phyloP scores from a whole-genome alignment of 1,140 invertebrate genomes.

The Bilobella aurantiaca region DNA sequence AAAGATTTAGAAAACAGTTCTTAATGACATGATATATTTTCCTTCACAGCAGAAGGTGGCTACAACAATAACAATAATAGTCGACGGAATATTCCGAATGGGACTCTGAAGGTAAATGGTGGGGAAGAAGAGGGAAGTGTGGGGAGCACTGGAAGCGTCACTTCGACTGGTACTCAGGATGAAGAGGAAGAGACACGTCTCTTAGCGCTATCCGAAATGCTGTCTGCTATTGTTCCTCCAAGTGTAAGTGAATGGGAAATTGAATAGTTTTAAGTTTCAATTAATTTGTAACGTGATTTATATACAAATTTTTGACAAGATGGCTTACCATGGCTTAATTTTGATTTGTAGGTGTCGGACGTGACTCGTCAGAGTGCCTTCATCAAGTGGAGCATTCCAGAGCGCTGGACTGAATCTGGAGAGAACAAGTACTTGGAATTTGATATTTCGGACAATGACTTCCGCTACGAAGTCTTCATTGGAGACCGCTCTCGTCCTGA shows the following conservation, averaged over 20 bases:
- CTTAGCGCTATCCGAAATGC: slow-evolving; percentile 49
- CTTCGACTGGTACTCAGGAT: slow-evolving; percentile 45
- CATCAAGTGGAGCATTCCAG: slow-evolving; percentile 61
- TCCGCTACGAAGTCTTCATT: slow-evolving; percentile 64
- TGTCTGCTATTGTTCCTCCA: slow-evolving; percentile 62
- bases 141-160: slow-evolving; percentile 38
- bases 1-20: too few relatives aligned
- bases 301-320: slow-evolving; percentile 15
- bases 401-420: slow-evolving; percentile 47
- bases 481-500: slow-evolving; percentile 60
- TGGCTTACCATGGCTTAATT: too few relatives aligned
- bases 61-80: slow-evolving; percentile 33
- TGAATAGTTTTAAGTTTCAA: background rate
- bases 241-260: slow-evolving; percentile 44
- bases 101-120: slow-evolving; percentile 38
- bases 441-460: slow-evolving; percentile 46
- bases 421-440: slow-evolving; percentile 38
- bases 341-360: slow-evolving; percentile 59
- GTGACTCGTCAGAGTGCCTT: slow-evolving; percentile 65
- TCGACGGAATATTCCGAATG: slow-evolving; percentile 28
- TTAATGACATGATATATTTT: background rate
- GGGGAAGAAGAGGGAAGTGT: slow-evolving; percentile 55
- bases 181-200: slow-evolving; percentile 53
- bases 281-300: slow-evolving; percentile 8
- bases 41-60: slow-evolving; percentile 1